A percentile compares a stretch with the other conserved stretches of the same genome.
Evolutionary conservation across 2,888 invertebrate species (phyloP).

Genomic region (Crepidodera aurea): DNA sequence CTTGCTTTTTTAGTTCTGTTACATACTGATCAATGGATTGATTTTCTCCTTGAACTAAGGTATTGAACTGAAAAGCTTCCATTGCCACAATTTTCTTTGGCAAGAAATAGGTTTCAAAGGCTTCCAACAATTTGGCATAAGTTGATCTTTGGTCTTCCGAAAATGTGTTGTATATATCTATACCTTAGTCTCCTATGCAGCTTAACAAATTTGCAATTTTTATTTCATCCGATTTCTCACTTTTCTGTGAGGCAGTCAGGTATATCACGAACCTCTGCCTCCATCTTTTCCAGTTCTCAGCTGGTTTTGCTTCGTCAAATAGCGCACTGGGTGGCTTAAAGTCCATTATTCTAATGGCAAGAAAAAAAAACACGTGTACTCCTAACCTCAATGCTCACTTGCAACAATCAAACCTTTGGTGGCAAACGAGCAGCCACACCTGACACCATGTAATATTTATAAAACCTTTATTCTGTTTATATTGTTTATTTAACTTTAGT

Average conservation of each 20-base stretch:
- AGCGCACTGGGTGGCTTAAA: background rate
- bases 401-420: too few species aligned
- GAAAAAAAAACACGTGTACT: too few species aligned
- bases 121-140: background rate
- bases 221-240: background rate
- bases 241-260: background rate
- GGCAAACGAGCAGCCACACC: too few species aligned
- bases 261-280: background rate
- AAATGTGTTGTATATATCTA: background rate
- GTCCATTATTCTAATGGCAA: too few species aligned
- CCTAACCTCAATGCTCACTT: too few species aligned
- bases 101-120: conserved; percentile 2
- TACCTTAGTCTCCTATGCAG: background rate
- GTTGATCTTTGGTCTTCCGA: background rate
- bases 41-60: background rate
- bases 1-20: conserved; percentile 15
- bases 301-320: background rate
- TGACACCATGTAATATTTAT: too few species aligned
- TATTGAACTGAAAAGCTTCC: conserved; percentile 10
- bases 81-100: conserved; percentile 15
- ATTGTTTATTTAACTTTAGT: too few species aligned
- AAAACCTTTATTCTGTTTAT: too few species aligned
- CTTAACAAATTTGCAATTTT: background rate
- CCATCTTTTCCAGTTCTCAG: background rate
- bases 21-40: conserved; percentile 9